Percentiles rank a stretch among this genome's conserved stretches.
Conservation (phyloP, 2,888 invertebrate genomes). For the Tachina fera region DNA sequence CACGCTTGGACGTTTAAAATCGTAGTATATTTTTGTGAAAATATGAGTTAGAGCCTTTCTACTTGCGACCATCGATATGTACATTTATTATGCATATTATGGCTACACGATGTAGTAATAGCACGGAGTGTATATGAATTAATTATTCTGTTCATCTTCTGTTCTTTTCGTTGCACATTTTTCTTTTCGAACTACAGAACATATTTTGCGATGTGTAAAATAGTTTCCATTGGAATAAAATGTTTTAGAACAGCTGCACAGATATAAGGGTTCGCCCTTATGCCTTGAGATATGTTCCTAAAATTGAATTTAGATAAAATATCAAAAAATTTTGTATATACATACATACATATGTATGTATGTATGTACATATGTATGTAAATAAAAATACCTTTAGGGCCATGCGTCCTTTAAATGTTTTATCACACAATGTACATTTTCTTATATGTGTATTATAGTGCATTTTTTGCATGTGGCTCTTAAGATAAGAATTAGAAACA, state of each 20-base stretch:
- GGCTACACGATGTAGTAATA: too few species aligned
- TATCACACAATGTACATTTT: conserved; percentile 80
- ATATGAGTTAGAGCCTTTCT: too few species aligned
- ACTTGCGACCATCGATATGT: too few species aligned
- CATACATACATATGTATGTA: too few species aligned
- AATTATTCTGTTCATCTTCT: not conserved
- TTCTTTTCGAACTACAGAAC: conserved; percentile 80
- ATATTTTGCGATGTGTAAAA: conserved; percentile 81
- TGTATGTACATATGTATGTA: too few species aligned
- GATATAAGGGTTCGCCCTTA: conserved; percentile 79
- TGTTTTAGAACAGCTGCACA: conserved; percentile 80
- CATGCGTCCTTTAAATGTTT: conserved; percentile 79
- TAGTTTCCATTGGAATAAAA: conserved; percentile 82
- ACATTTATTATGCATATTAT: too few species aligned
- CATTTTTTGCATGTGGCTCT: conserved; percentile 80
- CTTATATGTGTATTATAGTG: conserved; percentile 78
- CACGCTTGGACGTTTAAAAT: too few species aligned
- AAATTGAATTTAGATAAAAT: too few species aligned
- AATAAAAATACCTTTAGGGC: not conserved
- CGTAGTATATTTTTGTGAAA: too few species aligned
- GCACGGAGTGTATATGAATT: too few species aligned
- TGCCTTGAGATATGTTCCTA: too few species aligned
- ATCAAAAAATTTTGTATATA: not conserved
- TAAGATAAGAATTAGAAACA: conserved; percentile 79
- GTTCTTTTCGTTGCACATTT: conserved; percentile 45